phyloP scores from a whole-genome alignment of 2,797 vertebrate species.

The Megaceryle alcyon region DNA sequence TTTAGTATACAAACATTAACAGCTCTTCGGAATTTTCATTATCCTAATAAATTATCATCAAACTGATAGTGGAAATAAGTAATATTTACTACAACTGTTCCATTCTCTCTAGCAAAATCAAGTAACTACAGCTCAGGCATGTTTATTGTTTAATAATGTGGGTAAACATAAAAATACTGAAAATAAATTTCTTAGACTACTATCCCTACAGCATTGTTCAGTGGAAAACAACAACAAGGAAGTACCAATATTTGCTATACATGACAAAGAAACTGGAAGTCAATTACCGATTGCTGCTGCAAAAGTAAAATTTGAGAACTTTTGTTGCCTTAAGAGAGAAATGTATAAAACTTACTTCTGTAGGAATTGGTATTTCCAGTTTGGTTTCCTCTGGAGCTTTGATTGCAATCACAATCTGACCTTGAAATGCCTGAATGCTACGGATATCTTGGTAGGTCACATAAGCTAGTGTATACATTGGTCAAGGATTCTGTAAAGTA shows the following conservation, averaged over 20 bases:
- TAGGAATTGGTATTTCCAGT: slow-evolving; percentile 89
- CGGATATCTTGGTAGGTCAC: slow-evolving; percentile 89
- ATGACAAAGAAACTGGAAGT: neutral
- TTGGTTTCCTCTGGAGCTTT: slow-evolving; percentile 92
- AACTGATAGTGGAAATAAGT: too few relatives aligned
- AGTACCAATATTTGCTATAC: neutral
- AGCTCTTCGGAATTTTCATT: neutral
- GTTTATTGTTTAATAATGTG: neutral
- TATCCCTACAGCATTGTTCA: neutral
- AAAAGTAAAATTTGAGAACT: neutral
- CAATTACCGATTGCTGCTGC: neutral
- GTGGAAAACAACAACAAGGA: neutral
- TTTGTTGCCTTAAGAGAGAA: neutral
- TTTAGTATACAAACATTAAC: neutral
- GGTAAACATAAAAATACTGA: neutral
- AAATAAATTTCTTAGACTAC: neutral
- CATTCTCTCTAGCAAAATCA: neutral
- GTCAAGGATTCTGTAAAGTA: slow-evolving; percentile 55
- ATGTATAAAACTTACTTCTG: slow-evolving; percentile 78
- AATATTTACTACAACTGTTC: neutral
- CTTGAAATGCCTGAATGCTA: slow-evolving; percentile 84
- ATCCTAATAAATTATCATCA: neutral
- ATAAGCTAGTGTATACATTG: slow-evolving; percentile 84
- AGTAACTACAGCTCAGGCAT: neutral
- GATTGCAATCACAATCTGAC: slow-evolving; percentile 89